phyloP scores from a whole-genome alignment of 1,140 invertebrate genomes.

The Protaetia brevitarsis region DNA sequence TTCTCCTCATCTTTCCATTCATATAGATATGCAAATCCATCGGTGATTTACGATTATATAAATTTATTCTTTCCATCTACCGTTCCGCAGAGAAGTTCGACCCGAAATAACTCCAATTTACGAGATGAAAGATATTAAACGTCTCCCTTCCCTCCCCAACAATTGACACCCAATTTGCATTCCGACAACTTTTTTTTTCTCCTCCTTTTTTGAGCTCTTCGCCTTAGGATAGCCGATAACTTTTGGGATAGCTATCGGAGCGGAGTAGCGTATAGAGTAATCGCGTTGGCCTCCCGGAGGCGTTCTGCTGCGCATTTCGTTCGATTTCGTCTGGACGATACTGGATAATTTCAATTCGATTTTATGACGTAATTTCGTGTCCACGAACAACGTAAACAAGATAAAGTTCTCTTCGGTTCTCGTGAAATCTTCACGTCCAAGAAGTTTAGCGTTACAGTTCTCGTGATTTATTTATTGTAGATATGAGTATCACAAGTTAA shows the following conservation, averaged over 20 bases:
- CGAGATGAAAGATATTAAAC: constrained; percentile 14
- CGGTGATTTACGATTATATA: not conserved
- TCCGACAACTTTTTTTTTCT: not conserved
- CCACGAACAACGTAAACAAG: not conserved
- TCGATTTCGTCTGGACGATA: not conserved
- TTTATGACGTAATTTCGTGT: not conserved
- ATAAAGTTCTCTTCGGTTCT: not conserved
- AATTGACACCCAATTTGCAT: constrained; percentile 10
- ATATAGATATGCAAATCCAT: too few species aligned
- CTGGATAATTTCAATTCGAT: constrained; percentile 8
- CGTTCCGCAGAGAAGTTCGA: not conserved
- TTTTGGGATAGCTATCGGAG: not conserved
- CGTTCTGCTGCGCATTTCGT: not conserved
- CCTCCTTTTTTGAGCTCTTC: not conserved
- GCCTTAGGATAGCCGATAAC: not conserved
- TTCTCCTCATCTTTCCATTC: too few species aligned
- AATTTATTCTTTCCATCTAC: not conserved
- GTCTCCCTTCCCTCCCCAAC: not conserved
- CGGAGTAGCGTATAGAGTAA: not conserved
- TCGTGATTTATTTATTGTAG: too few species aligned
- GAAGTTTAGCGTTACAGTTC: too few species aligned
- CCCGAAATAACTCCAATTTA: not conserved
- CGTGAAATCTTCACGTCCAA: too few species aligned
- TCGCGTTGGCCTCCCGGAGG: not conserved
- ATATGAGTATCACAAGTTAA: too few species aligned